A percentile compares a stretch with the other conserved stretches of the same genome.
Evolutionary conservation across 2,888 invertebrate species (phyloP).

Genomic region (Ornithoptera priamus): DNA sequence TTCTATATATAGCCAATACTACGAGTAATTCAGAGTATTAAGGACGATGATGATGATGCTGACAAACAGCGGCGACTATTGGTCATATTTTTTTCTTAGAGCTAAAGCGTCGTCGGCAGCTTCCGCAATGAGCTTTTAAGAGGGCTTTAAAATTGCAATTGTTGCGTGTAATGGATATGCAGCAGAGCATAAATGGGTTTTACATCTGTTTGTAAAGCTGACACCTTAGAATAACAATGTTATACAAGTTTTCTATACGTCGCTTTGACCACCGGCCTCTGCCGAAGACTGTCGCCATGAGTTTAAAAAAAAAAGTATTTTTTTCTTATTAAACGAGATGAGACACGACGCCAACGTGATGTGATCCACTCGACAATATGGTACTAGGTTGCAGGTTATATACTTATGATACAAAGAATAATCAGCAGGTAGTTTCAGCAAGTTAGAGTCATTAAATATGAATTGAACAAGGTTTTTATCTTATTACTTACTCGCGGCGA

Average conservation of each 20-base stretch:
- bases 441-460: no score
- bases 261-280: constrained; percentile 4
- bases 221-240: constrained; percentile 51
- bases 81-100: constrained; percentile 25
- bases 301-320: neutral
- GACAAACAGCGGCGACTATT: constrained; percentile 11
- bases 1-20: no score
- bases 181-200: constrained; percentile 69
- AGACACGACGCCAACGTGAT: no score
- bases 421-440: no score
- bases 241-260: constrained; percentile 29
- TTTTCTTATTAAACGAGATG: no score
- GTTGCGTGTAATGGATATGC: constrained; percentile 74
- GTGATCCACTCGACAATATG: no score
- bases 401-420: no score
- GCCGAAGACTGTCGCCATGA: constrained; percentile 33
- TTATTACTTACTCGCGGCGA: no score
- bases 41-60: neutral
- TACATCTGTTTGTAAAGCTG: constrained; percentile 59
- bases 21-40: no score
- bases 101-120: constrained; percentile 43
- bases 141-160: constrained; percentile 58
- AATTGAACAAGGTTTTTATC: no score
- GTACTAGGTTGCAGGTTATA: no score
- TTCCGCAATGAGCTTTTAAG: constrained; percentile 49